These are phyloP conservation scores for Schrankia costaestrigalis DNA, from an alignment of 2,888 invertebrate genomes.

Conservation along the genomic window DNA sequence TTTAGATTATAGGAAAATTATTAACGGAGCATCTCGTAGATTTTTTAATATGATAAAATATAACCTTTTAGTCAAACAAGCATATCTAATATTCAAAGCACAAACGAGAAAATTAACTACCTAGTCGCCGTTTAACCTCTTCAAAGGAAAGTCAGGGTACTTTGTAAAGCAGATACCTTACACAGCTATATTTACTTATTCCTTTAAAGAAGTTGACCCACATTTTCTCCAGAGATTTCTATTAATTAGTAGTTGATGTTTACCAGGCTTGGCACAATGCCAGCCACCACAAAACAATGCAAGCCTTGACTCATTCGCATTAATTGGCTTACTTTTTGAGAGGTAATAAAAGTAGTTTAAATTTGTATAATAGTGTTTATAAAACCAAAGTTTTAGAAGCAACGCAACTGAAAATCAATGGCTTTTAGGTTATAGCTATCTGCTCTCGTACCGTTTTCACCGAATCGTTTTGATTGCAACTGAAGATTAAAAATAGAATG, in stretches of 20 bases:
- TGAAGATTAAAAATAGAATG: conserved; percentile 17
- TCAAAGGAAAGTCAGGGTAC: conserved; percentile 2
- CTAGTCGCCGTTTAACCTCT: conserved; percentile 1
- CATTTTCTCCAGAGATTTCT: conserved; percentile 27
- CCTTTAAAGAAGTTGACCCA: conserved; percentile 12
- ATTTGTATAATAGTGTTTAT: conserved; percentile 45
- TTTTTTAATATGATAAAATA: too few relatives aligned
- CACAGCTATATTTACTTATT: conserved; percentile 1
- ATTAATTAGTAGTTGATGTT: conserved; percentile 41
- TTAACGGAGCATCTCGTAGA: too few relatives aligned
- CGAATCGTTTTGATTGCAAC: conserved; percentile 8
- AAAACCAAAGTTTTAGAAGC: too few relatives aligned
- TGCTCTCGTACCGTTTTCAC: too few relatives aligned
- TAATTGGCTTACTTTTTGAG: conserved; percentile 62
- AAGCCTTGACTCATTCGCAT: conserved; percentile 51
- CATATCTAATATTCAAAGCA: neutral
- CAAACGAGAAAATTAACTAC: conserved; percentile 3
- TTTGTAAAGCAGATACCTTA: neutral
- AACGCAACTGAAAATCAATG: too few relatives aligned
- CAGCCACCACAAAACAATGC: conserved; percentile 55
- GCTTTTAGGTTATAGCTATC: too few relatives aligned
- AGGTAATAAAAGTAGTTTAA: conserved; percentile 57
- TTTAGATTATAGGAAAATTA: too few relatives aligned
- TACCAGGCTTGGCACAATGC: conserved; percentile 46
- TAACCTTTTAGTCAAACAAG: too few relatives aligned